These are phyloP conservation scores for Ophion costatus DNA, from an alignment of 2,888 invertebrate species.

Conservation along the genomic window DNA sequence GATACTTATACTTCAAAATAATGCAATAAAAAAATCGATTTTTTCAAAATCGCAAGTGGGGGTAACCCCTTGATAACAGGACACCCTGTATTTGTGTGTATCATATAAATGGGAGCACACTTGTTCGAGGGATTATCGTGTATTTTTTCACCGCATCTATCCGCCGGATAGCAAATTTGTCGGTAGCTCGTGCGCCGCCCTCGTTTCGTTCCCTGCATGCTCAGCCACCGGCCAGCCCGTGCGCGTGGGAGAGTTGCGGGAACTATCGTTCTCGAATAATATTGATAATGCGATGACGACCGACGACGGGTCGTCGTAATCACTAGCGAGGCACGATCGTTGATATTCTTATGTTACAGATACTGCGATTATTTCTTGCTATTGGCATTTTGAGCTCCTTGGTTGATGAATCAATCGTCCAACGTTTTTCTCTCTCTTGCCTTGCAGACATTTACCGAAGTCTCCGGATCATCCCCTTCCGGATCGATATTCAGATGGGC, in stretches of 20 bases:
- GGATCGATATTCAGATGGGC: too few relatives aligned
- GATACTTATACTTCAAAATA: too few relatives aligned
- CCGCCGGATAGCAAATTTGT: slow-evolving; percentile 38
- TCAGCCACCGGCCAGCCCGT: background rate
- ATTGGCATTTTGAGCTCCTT: too few relatives aligned
- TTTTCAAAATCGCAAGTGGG: too few relatives aligned
- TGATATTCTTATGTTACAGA: background rate
- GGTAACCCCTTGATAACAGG: too few relatives aligned
- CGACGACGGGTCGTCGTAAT: background rate
- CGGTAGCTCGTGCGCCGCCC: slow-evolving; percentile 22
- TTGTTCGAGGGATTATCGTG: slow-evolving; percentile 44
- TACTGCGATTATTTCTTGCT: background rate
- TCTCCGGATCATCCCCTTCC: too few relatives aligned
- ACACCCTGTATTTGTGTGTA: background rate
- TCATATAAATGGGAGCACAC: slow-evolving; percentile 2
- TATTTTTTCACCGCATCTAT: slow-evolving; percentile 29
- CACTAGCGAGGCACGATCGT: background rate
- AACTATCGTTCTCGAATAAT: background rate
- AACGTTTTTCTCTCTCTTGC: too few relatives aligned
- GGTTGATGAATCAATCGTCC: too few relatives aligned
- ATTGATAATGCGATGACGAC: background rate
- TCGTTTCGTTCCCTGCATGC: background rate
- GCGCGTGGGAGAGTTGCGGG: slow-evolving; percentile 39
- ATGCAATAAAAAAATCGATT: too few relatives aligned
- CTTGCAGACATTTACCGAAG: too few relatives aligned